A percentile compares a stretch with the other conserved stretches of the same genome.
Evolutionary conservation across 2,113 vertebrate genomes (phyloP).

Genomic region (Carassius auratus): DNA sequence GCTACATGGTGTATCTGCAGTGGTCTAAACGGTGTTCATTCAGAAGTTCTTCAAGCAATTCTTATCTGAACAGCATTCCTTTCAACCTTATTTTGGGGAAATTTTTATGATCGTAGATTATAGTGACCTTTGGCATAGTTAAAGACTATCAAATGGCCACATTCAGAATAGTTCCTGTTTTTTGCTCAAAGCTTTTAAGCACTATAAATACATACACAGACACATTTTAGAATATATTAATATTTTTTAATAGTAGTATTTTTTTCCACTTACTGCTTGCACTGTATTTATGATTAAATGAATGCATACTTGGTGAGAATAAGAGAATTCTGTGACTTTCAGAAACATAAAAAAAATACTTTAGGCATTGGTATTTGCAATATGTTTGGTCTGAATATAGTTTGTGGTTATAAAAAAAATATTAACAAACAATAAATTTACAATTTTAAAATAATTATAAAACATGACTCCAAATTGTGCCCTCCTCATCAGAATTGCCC

Average conservation of each 20-base stretch:
- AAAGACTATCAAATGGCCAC: neutral
- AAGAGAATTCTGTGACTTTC: neutral
- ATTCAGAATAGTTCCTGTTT: neutral
- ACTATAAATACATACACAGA: neutral
- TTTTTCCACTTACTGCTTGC: neutral
- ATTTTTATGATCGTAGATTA: neutral
- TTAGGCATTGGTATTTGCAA: neutral
- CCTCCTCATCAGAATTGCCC: no score
- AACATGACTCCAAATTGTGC: neutral
- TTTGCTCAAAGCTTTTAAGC: neutral
- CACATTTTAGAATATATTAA: neutral
- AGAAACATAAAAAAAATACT: neutral
- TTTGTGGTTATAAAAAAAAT: neutral
- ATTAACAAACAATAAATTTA: neutral
- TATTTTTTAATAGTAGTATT: neutral
- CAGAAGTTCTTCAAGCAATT: neutral
- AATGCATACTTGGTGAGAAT: neutral
- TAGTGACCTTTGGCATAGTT: neutral
- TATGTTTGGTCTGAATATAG: neutral
- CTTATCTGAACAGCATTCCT: slow-evolving; percentile 25
- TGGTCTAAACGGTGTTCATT: neutral
- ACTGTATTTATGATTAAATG: neutral
- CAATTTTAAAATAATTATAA: neutral
- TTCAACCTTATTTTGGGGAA: neutral
- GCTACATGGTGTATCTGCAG: neutral